Conservation (phyloP, 2,113 vertebrate genomes). For the Globicephala melas region DNA sequence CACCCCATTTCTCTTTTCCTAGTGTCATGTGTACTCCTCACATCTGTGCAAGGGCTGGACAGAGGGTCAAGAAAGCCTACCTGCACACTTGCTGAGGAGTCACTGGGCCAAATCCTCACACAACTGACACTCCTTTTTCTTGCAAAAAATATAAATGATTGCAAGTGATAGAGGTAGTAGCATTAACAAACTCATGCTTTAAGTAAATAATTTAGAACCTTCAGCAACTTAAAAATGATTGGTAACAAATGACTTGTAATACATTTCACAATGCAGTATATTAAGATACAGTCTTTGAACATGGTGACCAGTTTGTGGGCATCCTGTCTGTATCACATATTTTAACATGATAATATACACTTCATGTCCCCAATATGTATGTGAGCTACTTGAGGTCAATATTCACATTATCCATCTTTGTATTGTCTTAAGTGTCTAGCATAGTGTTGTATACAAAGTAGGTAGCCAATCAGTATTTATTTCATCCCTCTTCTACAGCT, state of each 20-base stretch:
- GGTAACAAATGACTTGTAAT: background rate
- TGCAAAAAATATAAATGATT: conserved; percentile 1
- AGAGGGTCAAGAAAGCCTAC: background rate
- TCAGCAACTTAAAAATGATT: background rate
- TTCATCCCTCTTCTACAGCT: background rate
- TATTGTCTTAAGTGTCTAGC: background rate
- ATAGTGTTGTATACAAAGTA: background rate
- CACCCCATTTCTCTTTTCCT: background rate
- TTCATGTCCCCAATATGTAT: background rate
- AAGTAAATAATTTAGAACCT: background rate
- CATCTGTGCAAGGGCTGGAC: background rate
- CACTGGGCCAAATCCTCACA: background rate
- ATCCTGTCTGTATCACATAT: background rate
- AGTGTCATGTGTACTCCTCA: background rate
- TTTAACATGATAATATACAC: background rate
- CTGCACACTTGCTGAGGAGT: background rate
- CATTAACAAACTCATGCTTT: background rate
- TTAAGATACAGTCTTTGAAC: background rate
- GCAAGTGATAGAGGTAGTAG: background rate
- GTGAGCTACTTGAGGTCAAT: background rate
- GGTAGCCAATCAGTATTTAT: background rate
- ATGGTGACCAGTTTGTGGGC: background rate
- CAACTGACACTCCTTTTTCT: background rate
- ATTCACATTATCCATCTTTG: background rate
- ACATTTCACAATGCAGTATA: background rate